A percentile compares a stretch with the other conserved stretches of the same genome.
Conservation (phyloP, 2,888 invertebrate genomes). For the Gortyna flavago region DNA sequence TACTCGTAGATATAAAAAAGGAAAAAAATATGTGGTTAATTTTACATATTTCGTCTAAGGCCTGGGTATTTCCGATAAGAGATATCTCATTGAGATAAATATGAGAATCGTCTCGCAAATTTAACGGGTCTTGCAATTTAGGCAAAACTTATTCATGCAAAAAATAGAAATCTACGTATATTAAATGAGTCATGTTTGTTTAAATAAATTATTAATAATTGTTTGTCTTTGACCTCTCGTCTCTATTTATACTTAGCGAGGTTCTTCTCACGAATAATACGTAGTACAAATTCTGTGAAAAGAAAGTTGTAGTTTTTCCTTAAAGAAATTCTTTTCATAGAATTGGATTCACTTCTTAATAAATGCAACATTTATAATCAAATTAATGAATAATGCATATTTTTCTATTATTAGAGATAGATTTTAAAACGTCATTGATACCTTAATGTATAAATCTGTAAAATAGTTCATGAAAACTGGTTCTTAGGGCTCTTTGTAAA, state of each 20-base stretch:
- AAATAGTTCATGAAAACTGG: background rate
- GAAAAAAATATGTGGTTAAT: background rate
- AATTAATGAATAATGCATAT: background rate
- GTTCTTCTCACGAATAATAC: slow-evolving; percentile 31
- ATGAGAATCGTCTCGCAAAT: background rate
- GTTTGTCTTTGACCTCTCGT: slow-evolving; percentile 41
- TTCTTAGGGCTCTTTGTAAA: background rate
- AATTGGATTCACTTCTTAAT: background rate
- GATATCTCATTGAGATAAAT: background rate
- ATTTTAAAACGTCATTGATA: background rate
- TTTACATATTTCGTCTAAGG: slow-evolving; percentile 4
- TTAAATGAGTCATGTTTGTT: slow-evolving; percentile 2
- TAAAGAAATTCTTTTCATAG: background rate
- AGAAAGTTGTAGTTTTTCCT: slow-evolving; percentile 38
- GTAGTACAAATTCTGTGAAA: slow-evolving; percentile 10
- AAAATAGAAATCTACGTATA: slow-evolving; percentile 13
- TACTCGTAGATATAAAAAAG: background rate
- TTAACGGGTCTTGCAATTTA: background rate
- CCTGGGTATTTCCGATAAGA: background rate
- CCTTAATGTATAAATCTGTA: background rate
- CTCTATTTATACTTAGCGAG: background rate
- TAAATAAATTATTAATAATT: slow-evolving; percentile 25
- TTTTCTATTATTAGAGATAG: background rate
- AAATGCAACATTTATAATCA: background rate
- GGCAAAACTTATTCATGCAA: background rate